These are phyloP conservation scores for Pseudopipra pipra DNA, from an alignment of 2,113 vertebrate genomes.

Conservation along the genomic window DNA sequence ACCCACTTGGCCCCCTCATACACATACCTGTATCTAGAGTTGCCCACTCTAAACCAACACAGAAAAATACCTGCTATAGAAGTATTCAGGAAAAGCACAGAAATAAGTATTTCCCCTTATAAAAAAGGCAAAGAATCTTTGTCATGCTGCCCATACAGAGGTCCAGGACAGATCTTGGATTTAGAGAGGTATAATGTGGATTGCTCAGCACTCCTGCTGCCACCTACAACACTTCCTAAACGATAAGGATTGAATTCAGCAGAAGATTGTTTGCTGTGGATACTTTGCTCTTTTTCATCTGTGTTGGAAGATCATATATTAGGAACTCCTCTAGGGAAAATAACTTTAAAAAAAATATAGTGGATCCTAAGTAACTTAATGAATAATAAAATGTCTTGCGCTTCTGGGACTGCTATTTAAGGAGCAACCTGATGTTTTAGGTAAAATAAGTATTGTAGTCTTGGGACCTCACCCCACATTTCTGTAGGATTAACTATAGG, in stretches of 20 bases:
- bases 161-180: not conserved
- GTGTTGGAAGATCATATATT: conserved; percentile 54
- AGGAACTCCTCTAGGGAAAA: conserved; percentile 68
- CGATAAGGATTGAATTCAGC: not conserved
- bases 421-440: conserved; percentile 72
- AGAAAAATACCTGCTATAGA: not conserved
- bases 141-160: not conserved
- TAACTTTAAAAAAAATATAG: conserved; percentile 57
- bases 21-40: not conserved
- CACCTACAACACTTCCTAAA: not conserved
- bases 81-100: not conserved
- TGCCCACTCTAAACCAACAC: not conserved
- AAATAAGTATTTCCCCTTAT: not conserved
- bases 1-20: not conserved
- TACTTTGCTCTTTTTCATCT: conserved; percentile 34
- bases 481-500: conserved; percentile 54
- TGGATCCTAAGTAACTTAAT: conserved; percentile 75
- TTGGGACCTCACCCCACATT: conserved; percentile 62
- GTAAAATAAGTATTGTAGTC: conserved; percentile 72
- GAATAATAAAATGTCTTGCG: conserved; percentile 73
- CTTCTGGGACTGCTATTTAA: conserved; percentile 76
- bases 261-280: conserved; percentile 29
- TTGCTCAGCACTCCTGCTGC: not conserved
- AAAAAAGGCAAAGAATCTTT: not conserved
- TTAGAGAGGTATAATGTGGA: not conserved